A percentile compares a stretch with the other conserved stretches of the same genome.
Conservation (phyloP, 1,140 invertebrate genomes). For the Solenopsis invicta region DNA sequence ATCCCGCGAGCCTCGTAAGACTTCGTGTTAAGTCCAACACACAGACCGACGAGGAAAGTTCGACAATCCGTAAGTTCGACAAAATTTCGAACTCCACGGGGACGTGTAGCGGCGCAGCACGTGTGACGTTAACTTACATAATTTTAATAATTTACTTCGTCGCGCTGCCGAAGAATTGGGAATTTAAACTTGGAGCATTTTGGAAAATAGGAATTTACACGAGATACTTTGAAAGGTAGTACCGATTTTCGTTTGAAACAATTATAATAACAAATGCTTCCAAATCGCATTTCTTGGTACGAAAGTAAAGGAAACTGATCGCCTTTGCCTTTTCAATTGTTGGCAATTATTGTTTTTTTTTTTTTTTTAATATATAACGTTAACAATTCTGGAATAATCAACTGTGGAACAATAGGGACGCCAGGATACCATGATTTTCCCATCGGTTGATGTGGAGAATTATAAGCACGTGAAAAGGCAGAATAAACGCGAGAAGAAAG, state of each 20-base stretch:
- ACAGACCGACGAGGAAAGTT: not conserved
- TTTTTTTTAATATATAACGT: not conserved
- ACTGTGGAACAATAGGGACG: conserved; percentile 1
- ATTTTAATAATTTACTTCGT: conserved; percentile 9
- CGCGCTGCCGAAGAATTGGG: not conserved
- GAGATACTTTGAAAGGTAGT: not conserved
- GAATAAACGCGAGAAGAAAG: conserved; percentile 60
- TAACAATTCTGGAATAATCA: conserved; percentile 45
- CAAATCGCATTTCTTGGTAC: not conserved
- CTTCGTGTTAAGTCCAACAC: not conserved
- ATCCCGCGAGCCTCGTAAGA: conserved; percentile 22
- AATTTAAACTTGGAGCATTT: not conserved
- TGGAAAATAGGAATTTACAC: not conserved
- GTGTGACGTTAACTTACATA: not conserved
- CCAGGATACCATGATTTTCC: conserved; percentile 4
- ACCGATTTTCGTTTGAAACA: not conserved
- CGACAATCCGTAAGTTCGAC: conserved; percentile 11
- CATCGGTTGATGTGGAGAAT: conserved; percentile 43
- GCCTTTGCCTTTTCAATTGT: not conserved
- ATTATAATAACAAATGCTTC: not conserved
- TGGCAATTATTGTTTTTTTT: not conserved
- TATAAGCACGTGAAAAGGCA: conserved; percentile 43
- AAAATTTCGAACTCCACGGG: not conserved
- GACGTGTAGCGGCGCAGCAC: not conserved
- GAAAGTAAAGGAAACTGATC: not conserved